These are phyloP conservation scores for Tridacna gigas DNA, from an alignment of 2,888 invertebrate species.

Conservation along the genomic window DNA sequence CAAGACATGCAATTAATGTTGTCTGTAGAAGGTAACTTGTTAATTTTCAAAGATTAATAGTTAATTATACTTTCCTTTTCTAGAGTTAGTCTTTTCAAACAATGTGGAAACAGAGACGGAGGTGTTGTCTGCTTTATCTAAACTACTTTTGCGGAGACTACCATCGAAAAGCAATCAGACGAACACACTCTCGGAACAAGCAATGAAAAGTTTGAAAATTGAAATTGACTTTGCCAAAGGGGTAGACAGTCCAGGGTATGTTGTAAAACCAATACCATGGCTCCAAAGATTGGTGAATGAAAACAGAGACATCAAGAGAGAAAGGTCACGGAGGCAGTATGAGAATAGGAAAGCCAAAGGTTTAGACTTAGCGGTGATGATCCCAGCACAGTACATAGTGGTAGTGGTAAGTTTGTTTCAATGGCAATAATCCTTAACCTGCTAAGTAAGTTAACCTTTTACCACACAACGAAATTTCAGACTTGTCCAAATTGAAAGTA, in stretches of 20 bases:
- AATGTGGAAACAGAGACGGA: conserved; percentile 15
- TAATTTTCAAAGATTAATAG: too few relatives aligned
- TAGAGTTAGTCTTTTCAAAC: conserved; percentile 2
- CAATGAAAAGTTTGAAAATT: conserved; percentile 21
- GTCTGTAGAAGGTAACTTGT: too few relatives aligned
- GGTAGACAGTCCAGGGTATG: not conserved
- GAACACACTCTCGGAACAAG: not conserved
- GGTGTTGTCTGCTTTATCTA: conserved; percentile 33
- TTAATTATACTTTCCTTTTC: not conserved
- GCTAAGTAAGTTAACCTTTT: not conserved
- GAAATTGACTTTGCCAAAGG: conserved; percentile 28
- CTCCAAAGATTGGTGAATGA: conserved; percentile 9
- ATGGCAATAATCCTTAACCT: not conserved
- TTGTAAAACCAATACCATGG: conserved; percentile 11
- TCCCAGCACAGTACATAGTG: conserved; percentile 59
- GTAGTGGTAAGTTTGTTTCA: conserved; percentile 56
- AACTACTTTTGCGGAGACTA: conserved; percentile 21
- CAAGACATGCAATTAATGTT: too few relatives aligned
- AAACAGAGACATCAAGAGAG: not conserved
- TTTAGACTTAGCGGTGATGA: conserved; percentile 36
- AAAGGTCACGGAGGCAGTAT: not conserved
- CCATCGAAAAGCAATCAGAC: conserved; percentile 10
- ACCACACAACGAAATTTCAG: not conserved
- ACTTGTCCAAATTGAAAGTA: not conserved
- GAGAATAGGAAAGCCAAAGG: conserved; percentile 1